Conservation (phyloP, 2,888 invertebrate genomes). For the Brassicogethes aeneus region DNA sequence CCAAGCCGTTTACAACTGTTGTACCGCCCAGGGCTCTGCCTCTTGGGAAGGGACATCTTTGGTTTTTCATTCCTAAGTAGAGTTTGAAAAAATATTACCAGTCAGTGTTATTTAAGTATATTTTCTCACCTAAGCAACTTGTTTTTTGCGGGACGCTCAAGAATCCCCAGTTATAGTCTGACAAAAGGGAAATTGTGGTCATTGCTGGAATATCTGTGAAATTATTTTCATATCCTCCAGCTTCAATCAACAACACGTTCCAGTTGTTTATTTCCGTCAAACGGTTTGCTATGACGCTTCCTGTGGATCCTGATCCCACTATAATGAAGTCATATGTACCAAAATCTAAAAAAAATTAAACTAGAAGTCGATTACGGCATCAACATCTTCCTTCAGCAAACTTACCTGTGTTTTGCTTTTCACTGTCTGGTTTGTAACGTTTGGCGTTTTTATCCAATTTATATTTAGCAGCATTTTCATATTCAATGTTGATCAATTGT, state of each 20-base stretch:
- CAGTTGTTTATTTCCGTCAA: slow-evolving; percentile 16
- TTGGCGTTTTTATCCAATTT: background rate
- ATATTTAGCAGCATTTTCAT: background rate
- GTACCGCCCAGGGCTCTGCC: slow-evolving; percentile 46
- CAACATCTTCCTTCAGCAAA: too few species aligned
- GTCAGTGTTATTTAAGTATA: too few species aligned
- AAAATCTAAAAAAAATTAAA: slow-evolving; percentile 15
- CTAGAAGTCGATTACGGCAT: too few species aligned
- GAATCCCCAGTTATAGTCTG: slow-evolving; percentile 19
- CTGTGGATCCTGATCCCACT: slow-evolving; percentile 20
- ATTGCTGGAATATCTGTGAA: slow-evolving; percentile 18
- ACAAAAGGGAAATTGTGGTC: slow-evolving; percentile 3
- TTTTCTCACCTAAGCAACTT: slow-evolving; percentile 34
- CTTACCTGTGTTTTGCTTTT: too few species aligned
- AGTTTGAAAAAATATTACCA: too few species aligned
- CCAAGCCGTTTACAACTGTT: slow-evolving; percentile 43
- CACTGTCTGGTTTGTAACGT: background rate
- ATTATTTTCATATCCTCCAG: slow-evolving; percentile 15
- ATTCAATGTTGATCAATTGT: background rate
- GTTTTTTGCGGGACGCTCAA: slow-evolving; percentile 16
- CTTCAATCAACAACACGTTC: slow-evolving; percentile 19
- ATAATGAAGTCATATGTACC: slow-evolving; percentile 18
- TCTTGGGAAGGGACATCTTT: slow-evolving; percentile 34
- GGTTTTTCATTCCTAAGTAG: slow-evolving; percentile 23
- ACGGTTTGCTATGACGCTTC: slow-evolving; percentile 17